These are phyloP conservation scores for Burhinus oedicnemus DNA, from an alignment of 2,113 vertebrate species.

Conservation along the genomic window DNA sequence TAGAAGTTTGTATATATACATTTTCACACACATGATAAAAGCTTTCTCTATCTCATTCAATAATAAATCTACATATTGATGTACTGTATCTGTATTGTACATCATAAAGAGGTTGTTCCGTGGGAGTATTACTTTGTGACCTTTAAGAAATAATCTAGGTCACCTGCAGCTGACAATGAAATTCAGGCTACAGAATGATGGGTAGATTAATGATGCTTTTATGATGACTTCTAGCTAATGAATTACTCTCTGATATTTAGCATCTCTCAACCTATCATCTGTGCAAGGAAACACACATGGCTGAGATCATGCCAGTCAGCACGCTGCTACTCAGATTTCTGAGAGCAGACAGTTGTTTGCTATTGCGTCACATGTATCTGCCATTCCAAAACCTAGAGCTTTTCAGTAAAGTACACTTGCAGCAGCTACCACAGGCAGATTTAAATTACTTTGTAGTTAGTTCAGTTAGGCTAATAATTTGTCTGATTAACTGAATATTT, in stretches of 20 bases:
- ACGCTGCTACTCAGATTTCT: no score
- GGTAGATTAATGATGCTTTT: not conserved
- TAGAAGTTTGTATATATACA: rapidly evolving
- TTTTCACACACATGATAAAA: not conserved
- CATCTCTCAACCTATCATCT: not conserved
- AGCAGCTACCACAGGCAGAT: not conserved
- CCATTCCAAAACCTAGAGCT: not conserved
- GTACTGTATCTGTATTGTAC: not conserved
- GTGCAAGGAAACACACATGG: not conserved
- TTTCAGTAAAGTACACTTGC: not conserved
- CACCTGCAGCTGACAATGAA: not conserved
- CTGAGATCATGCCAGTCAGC: not conserved
- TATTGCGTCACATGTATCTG: not conserved
- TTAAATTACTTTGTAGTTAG: not conserved
- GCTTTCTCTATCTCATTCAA: not conserved
- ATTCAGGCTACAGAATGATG: not conserved
- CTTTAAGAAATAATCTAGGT: not conserved
- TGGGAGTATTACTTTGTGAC: not conserved
- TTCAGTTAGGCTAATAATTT: not conserved
- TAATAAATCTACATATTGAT: not conserved
- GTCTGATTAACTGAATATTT: not conserved
- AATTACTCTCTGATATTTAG: not conserved
- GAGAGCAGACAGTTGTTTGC: not conserved
- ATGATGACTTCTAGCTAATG: not conserved
- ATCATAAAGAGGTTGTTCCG: not conserved